Evolutionary conservation across 2,113 vertebrate species (phyloP), one percentile per base, ranked within the genome.

Genomic region (Hydropotes inermis): DNA sequence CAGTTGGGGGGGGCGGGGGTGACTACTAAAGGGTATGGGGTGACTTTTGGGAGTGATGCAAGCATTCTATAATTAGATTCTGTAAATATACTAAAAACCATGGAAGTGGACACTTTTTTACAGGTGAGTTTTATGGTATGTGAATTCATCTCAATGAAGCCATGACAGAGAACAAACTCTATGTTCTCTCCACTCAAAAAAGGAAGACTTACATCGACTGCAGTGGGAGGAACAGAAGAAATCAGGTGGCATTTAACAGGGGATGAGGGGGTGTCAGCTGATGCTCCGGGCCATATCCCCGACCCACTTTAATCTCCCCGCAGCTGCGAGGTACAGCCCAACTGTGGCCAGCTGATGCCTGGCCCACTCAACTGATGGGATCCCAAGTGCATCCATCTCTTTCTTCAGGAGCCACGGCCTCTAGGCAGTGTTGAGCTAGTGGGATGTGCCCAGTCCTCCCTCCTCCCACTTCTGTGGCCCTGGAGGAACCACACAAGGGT

Each of bases 351-450:
- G 15, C 60, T 15, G 43, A 14, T 10, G 23, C 12, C 64, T 6
- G 33, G 4, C 17, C 5, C 15, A 45, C 10, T 11, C 23, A 7
- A 0, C 15, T 39, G n/a, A 70, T 39, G 0, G 28, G 78, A 9
- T 28, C 23, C 13, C 0, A 1, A 13, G 19, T 0, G 5, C 52
- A 19, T 54, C 33, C 33, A n/a, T 16, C 82, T 30, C 55, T 19
- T 23, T 43, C 64, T 57, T 2, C 47, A 54, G 54, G 0, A 0
- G 19, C 4, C 1, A 13, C 17, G 1, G 78, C 33, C 33, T 52
- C 81, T 17, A 50, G 82, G 4, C 39, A 60, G 0, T 23, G 45
- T 58, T 9, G 54, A 39, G 30, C 7, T 0, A 4, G 33, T 54
- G 39, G 45, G 61, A 45, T 58, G 27, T 2, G n/a, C 50, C 58